Conservation (phyloP, 1,140 invertebrate genomes). For the Drosophila murphyi region DNA sequence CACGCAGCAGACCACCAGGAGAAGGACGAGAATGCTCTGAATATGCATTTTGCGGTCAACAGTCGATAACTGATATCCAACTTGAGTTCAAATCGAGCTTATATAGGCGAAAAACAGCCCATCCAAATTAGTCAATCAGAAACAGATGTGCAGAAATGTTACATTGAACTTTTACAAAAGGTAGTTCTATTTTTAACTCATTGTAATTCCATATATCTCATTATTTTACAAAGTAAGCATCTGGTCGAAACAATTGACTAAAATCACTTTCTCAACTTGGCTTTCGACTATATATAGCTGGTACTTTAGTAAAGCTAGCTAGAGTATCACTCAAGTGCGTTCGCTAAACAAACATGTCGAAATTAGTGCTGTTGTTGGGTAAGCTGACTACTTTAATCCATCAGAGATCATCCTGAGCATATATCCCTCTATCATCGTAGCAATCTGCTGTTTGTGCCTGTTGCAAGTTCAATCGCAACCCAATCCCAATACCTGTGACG, state of each 20-base stretch:
- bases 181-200: no score
- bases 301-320: background rate
- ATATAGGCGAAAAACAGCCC: constrained; percentile 12
- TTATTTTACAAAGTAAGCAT: no score
- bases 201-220: no score
- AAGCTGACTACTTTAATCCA: constrained; percentile 11
- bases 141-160: constrained; percentile 4
- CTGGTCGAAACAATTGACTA: constrained; percentile 4
- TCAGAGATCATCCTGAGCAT: background rate
- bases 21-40: constrained; percentile 11
- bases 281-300: constrained; percentile 28
- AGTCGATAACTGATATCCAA: constrained; percentile 16
- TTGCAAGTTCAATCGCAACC: constrained; percentile 38
- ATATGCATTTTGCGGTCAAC: constrained; percentile 43
- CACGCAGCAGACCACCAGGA: constrained; percentile 38
- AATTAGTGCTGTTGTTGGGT: constrained; percentile 53
- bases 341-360: constrained; percentile 46
- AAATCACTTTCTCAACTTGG: constrained; percentile 10
- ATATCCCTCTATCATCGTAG: constrained; percentile 10
- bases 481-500: constrained; percentile 16
- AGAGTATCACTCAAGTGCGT: background rate
- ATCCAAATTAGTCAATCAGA: background rate
- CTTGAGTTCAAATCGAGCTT: background rate
- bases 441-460: constrained; percentile 42
- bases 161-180: background rate